phyloP scores from a whole-genome alignment of 1,140 invertebrate genomes.

The Phocides pigmalion region DNA sequence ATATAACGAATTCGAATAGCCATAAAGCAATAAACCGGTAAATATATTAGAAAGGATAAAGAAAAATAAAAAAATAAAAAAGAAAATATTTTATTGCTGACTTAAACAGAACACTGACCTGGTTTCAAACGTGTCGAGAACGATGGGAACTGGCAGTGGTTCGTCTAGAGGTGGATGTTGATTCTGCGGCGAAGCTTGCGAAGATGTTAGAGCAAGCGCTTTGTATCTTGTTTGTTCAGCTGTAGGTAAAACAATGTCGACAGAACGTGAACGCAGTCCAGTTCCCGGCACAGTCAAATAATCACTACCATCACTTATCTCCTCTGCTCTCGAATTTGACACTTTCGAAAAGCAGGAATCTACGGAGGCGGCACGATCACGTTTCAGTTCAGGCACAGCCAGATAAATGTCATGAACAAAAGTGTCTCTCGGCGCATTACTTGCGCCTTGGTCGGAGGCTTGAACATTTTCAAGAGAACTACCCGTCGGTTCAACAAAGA shows the following conservation, averaged over 20 bases:
- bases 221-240: conserved; percentile 93
- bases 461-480: conserved; percentile 87
- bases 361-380: conserved; percentile 92
- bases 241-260: conserved; percentile 95
- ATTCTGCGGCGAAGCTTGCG: conserved; percentile 63
- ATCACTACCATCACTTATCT: conserved; percentile 85
- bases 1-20: no score
- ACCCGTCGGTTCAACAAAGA: conserved; percentile 88
- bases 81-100: conserved; percentile 14
- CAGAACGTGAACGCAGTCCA: conserved; percentile 91
- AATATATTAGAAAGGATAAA: no score
- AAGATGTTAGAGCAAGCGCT: conserved; percentile 86
- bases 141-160: conserved; percentile 38
- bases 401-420: conserved; percentile 90
- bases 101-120: conserved; percentile 59
- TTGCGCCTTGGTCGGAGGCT: conserved; percentile 82
- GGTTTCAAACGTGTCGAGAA: conserved; percentile 50
- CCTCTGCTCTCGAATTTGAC: conserved; percentile 87
- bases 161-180: conserved; percentile 48
- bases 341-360: conserved; percentile 92
- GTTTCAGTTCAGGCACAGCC: conserved; percentile 91
- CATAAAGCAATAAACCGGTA: no score
- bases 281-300: conserved; percentile 87
- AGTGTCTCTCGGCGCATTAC: conserved; percentile 82
- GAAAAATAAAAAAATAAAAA: conserved; percentile 3